These are phyloP conservation scores for Syngnathus acus DNA, from an alignment of 2,797 vertebrate species.

Conservation along the genomic window DNA sequence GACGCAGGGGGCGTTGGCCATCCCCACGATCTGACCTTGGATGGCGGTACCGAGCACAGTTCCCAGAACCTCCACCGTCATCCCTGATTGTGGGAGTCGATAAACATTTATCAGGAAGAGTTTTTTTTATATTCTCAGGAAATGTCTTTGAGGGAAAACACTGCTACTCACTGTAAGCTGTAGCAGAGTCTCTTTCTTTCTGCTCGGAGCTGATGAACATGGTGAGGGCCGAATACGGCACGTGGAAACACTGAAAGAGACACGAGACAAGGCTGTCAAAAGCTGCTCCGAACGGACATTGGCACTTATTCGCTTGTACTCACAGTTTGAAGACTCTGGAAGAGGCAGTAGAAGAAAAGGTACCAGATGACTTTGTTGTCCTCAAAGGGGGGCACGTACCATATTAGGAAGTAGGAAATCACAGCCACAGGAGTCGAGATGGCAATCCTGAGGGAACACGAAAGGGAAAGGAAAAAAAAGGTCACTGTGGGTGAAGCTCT, in stretches of 20 bases:
- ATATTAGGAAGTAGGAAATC: conserved; percentile 85
- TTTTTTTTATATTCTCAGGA: neutral
- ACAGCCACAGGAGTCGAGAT: conserved; percentile 88
- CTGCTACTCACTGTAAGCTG: conserved; percentile 85
- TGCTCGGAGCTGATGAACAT: conserved; percentile 99
- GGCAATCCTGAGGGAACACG: conserved; percentile 73
- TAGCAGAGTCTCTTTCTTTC: conserved; percentile 92
- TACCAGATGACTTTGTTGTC: conserved; percentile 84
- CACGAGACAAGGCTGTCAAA: neutral
- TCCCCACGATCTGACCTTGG: conserved; percentile 95
- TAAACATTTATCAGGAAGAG: neutral
- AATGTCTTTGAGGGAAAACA: neutral
- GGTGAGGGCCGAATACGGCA: conserved; percentile 95
- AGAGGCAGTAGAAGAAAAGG: conserved; percentile 92
- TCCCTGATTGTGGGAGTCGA: conserved; percentile 67
- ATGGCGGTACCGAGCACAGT: conserved; percentile 87
- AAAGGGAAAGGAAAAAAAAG: neutral
- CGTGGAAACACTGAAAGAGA: conserved; percentile 86
- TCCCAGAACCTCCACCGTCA: conserved; percentile 94
- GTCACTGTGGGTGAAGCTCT: conserved; percentile 20
- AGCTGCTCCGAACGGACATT: neutral
- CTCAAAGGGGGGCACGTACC: conserved; percentile 87
- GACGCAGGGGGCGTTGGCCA: conserved; percentile 77
- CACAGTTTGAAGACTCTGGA: conserved; percentile 93
- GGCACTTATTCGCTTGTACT: conserved; percentile 46